Conservation (phyloP, 2,888 invertebrate genomes). For the Ornithoptera alexandrae region DNA sequence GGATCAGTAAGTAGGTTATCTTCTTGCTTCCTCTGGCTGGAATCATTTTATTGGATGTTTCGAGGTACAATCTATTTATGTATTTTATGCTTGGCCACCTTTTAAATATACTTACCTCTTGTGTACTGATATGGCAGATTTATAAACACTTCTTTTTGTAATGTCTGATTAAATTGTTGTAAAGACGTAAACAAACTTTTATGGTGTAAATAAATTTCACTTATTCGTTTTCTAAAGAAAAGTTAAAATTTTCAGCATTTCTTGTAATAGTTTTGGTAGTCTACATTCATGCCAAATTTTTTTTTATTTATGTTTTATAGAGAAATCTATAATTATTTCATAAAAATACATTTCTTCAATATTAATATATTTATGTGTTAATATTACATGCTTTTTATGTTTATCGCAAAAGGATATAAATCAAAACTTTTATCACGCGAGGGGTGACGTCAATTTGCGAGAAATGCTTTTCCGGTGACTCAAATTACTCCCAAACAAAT, state of each 20-base stretch:
- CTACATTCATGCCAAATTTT: neutral
- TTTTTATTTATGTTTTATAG: neutral
- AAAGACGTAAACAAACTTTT: neutral
- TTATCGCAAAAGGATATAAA: constrained; percentile 49
- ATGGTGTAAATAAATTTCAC: neutral
- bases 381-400: constrained; percentile 24
- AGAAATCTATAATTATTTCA: neutral
- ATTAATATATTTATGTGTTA: constrained; percentile 5
- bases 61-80: constrained; percentile 43
- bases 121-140: neutral
- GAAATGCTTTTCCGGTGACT: constrained; percentile 56
- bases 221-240: neutral
- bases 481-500: constrained; percentile 69
- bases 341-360: neutral
- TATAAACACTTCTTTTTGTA: neutral
- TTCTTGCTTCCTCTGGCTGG: constrained; percentile 72
- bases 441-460: constrained; percentile 68
- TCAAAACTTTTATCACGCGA: constrained; percentile 64
- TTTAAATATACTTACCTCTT: constrained; percentile 33
- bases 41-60: constrained; percentile 75
- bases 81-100: constrained; percentile 39
- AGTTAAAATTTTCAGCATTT: neutral
- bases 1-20: constrained; percentile 79
- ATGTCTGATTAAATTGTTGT: neutral
- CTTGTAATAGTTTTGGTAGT: neutral